Base-by-base conservation (phyloP, 2,888 invertebrate species). In the Cephalotes varians region DNA sequence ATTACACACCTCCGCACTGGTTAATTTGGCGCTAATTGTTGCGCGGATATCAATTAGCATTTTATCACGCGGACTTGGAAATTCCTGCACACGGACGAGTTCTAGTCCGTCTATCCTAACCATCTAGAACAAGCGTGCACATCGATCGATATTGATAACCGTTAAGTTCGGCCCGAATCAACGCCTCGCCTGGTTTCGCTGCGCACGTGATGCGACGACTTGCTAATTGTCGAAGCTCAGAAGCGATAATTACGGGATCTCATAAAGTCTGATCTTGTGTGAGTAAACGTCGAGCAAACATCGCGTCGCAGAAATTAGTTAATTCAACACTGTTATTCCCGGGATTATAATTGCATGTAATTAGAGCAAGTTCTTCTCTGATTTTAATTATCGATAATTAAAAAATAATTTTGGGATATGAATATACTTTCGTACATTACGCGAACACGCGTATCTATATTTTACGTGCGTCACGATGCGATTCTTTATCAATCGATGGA, bases 1-100 rank as follows among this genome's bases (percentile, higher is more conserved):
- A 51, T 60, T 64, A 49, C 77, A 76, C 60, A 74, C 77, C 40
- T 56, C 56, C 76, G 76, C 60, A 49, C 28, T 58, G 44, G 44
- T 80, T 80, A 80, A 80, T 80, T 74, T 49, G 74, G 28, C 49
- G 80, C 80, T 80, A 80, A 80, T 80, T 80, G 80, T 80, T 80
- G 49, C 80, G 28, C 77, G 77, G 77, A 56, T 79, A 80, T 80
- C 76, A 80, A 80, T 80, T 80, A 80, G 21, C 77, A 76, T 60
- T 80, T 80, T 62, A 76, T 60, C 77, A 77, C 40, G 80, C 76
- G 49, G 76, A 58, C 80, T 80, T 80, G 74, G 60, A 62, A 80
- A 60, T 76, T 74, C 76, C 49, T 12, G 37, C 80, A 56, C 51
- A 25, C 51, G 69, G 28, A 18, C 25, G 37, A 44, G 15, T 31